Evolutionary conservation across 2,797 vertebrate genomes (phyloP), one percentile per base, ranked within the genome.

Genomic region (Lepilemur septentrionalis): DNA sequence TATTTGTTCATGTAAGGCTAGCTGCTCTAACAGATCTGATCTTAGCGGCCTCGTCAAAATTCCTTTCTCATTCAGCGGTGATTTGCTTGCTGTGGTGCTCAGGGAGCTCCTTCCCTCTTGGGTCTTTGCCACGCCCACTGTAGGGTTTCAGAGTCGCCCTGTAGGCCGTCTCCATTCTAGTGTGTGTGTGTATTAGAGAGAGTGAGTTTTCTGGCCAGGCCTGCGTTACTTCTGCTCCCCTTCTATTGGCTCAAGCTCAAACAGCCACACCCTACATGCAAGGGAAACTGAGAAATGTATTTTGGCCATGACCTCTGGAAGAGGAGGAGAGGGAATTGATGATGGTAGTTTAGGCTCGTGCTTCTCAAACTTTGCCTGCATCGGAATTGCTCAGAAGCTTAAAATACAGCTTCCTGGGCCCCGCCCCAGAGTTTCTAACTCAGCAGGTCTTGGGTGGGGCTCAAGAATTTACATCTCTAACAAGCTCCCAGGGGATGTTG

Each of bases 131-230:
- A 5, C 20, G 1, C 1, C 18, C 3, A 8, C 20, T 28, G 52
- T 38, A 46, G 38, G 57, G 30, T 1, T 85, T 52, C 48, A 8
- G 1, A 32, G n/a, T 59, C 23, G 50, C 46, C 65, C 20, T 41
- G 22, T 7, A 69, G 57, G 32, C 48, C 41, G 32, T 63, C 32
- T 63, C 22, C 28, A 7, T 55, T 17, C 5, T 23, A 28, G 7
- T 8, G 28, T 22, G 6, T 41, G 3, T 48, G 4, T 23, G 32
- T 4, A 12, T 3, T 6, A 25, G n/a, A 28, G 11, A 5, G 18
- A 7, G 4, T 1, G 65, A 55, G 3, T 38, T 67, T 63, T 30
- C 22, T 4, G n/a, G 17, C 46, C 30, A 32, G 43, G 59, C 25
- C 76, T 50, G 35, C 15, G 0, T 70, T 28, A 9, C 70, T 57